Base-by-base conservation (phyloP, 2,797 vertebrate species). In the Percopsis omiscomaycus region DNA sequence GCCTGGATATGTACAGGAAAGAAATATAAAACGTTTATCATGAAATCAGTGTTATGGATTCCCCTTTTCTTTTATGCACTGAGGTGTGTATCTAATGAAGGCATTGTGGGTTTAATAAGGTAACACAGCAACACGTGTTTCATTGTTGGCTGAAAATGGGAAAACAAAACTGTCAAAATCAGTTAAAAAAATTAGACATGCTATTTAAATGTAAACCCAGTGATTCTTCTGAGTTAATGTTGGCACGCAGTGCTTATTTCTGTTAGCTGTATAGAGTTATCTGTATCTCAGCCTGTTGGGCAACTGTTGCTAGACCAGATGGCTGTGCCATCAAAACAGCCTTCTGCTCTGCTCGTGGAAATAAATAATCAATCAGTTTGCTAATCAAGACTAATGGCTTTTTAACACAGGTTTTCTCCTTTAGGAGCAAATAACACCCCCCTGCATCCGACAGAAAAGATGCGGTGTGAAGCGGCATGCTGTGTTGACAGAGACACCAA, bases 311-410 rank as follows among this genome's bases (percentile, higher is more conserved):
- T 73, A 51, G 61, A 42, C 13, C 73, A 73, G 59, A 78, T 53
- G 68, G 56, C 51, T 11, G 16, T 52, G 49, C 49, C 49, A 6
- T 5, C 11, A 2, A 15, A 44, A 8, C 62, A 61, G 49, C 63
- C 49, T 76, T 78, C 61, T 45, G n/a, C 29, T 16, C 9, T 47
- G 16, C 45, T 65, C 28, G 30, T 68, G 16, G 58, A 73, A 75
- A 61, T 57, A 64, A 77, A 70, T 68, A 67, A 64, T 64, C 55
- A 0, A 30, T 12, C 61, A 69, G 64, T 71, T 68, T 68, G 55
- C 57, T 83, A 86, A 89, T 86, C 62, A 87, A 88, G 86, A 89
- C 73, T 59, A 79, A 89, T 87, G 79, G 48, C 74, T 80, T 69
- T 88, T 84, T 86, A 87, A 89, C 65, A 28, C 47, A 0, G 11